Evolutionary conservation across 2,113 vertebrate species (phyloP).

Genomic region (Fregata magnificens): DNA sequence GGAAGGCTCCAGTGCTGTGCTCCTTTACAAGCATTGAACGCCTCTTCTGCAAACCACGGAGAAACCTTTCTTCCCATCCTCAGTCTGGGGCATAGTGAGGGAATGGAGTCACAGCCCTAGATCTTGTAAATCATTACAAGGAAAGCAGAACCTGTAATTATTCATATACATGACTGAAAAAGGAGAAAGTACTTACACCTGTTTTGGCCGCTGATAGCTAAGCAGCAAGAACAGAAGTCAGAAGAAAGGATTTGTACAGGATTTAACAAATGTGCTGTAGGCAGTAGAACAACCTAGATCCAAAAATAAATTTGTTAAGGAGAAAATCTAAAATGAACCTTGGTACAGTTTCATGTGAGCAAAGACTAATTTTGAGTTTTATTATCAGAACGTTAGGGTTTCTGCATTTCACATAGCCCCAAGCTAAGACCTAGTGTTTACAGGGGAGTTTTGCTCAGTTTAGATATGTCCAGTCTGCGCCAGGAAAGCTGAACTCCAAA

Average conservation of each 20-base stretch:
- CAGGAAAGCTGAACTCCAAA: background rate
- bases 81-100: background rate
- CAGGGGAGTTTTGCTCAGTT: background rate
- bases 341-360: background rate
- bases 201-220: background rate
- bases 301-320: background rate
- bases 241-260: background rate
- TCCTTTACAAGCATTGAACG: background rate
- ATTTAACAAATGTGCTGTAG: background rate
- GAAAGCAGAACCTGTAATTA: background rate
- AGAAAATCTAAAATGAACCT: background rate
- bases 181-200: background rate
- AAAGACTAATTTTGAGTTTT: background rate
- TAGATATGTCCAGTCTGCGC: background rate
- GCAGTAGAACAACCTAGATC: background rate
- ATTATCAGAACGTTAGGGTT: background rate
- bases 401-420: background rate
- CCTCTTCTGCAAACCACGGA: rapidly evolving
- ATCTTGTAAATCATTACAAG: background rate
- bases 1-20: background rate
- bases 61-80: background rate
- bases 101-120: background rate
- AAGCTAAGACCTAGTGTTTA: background rate
- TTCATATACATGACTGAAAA: background rate
- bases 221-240: background rate